phyloP scores from a whole-genome alignment of 2,113 vertebrate genomes.

The Chaetura pelagica region DNA sequence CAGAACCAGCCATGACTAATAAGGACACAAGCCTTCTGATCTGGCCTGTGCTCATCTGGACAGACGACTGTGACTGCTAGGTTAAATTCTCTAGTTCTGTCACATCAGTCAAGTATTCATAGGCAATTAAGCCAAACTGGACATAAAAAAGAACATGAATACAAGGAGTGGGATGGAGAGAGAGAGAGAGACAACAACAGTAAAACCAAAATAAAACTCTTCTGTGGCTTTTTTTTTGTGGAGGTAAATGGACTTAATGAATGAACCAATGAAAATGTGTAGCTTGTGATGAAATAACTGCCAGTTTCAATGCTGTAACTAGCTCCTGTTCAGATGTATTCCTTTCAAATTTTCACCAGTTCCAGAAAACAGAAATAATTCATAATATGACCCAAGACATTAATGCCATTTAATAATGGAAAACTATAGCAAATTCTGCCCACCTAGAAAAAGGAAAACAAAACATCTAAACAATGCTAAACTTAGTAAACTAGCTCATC shows the following conservation, averaged over 20 bases:
- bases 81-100: neutral
- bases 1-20: neutral
- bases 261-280: neutral
- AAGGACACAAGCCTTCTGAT: neutral
- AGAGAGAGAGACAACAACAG: neutral
- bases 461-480: neutral
- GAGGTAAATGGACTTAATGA: neutral
- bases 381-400: neutral
- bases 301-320: neutral
- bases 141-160: neutral
- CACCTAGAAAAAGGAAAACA: neutral
- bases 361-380: neutral
- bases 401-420: neutral
- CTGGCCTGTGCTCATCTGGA: neutral
- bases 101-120: neutral
- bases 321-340: neutral
- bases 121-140: neutral
- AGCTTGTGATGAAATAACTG: neutral
- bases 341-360: neutral
- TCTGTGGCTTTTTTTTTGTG: neutral
- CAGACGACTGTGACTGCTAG: neutral
- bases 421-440: neutral
- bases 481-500: neutral
- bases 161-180: neutral
- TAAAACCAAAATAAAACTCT: neutral